These are phyloP conservation scores for Gallinago solitaria DNA, from an alignment of 2,797 vertebrate species.

Conservation along the genomic window DNA sequence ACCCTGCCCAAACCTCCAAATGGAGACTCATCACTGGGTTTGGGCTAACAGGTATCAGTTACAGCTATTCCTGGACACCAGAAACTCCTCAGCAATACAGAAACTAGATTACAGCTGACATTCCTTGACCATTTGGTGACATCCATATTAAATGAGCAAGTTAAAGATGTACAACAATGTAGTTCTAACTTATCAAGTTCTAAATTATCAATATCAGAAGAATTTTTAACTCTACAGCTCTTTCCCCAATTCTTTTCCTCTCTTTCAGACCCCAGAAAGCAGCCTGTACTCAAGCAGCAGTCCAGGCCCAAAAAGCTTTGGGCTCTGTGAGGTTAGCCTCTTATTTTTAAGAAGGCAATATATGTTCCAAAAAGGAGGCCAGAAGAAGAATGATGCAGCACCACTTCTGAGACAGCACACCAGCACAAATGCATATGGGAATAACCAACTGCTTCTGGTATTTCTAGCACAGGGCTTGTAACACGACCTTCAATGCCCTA, in stretches of 20 bases:
- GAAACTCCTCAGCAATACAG: background rate
- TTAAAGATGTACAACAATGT: background rate
- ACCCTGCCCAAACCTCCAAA: background rate
- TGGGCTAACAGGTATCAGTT: background rate
- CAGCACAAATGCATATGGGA: background rate
- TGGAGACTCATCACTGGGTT: background rate
- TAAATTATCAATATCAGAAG: background rate
- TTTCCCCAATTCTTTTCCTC: background rate
- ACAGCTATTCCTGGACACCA: background rate
- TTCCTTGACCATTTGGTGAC: background rate
- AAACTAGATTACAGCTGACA: background rate
- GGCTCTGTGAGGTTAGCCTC: background rate
- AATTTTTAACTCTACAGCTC: background rate
- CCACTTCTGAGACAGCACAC: background rate
- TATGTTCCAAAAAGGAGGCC: background rate
- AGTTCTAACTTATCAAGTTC: background rate
- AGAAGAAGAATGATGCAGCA: background rate
- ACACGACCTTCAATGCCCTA: background rate
- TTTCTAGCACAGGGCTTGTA: rapidly evolving
- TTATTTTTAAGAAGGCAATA: background rate
- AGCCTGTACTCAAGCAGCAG: background rate
- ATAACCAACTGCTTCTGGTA: background rate
- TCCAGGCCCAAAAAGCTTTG: background rate
- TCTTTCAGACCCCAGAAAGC: background rate
- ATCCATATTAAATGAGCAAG: background rate